A percentile compares a stretch with the other conserved stretches of the same genome.
phyloP scores from a whole-genome alignment of 2,888 invertebrate species.

The Margaritifera margaritifera region DNA sequence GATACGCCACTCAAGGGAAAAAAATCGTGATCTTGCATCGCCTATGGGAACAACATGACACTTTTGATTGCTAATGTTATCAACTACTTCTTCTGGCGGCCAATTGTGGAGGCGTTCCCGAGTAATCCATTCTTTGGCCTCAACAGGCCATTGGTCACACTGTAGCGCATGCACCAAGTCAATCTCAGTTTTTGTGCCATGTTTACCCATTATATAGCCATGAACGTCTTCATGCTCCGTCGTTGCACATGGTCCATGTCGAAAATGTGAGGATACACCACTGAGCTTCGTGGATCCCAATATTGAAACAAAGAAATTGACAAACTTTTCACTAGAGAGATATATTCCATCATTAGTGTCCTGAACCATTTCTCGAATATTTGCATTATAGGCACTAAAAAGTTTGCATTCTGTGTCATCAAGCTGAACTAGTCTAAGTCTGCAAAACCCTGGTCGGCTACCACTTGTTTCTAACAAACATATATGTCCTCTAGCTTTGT shows the following conservation, averaged over 20 bases:
- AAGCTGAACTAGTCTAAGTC: background rate
- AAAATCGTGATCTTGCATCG: constrained; percentile 4
- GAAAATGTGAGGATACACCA: background rate
- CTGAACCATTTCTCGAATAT: background rate
- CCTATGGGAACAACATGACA: constrained; percentile 17
- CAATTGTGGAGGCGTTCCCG: constrained; percentile 11
- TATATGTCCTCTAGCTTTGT: background rate
- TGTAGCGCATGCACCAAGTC: constrained; percentile 8
- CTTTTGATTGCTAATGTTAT: constrained; percentile 2
- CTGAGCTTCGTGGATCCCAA: no score
- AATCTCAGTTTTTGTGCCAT: background rate
- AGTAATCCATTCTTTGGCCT: constrained; percentile 11
- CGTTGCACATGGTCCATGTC: constrained; percentile 10
- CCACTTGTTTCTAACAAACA: background rate
- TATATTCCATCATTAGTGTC: background rate
- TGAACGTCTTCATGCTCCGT: constrained; percentile 1
- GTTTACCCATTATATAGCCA: background rate
- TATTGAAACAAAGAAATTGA: background rate
- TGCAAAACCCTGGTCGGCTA: constrained; percentile 8
- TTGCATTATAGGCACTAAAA: no score
- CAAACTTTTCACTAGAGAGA: constrained; percentile 15
- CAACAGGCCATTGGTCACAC: constrained; percentile 11
- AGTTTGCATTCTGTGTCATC: background rate
- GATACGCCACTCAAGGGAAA: constrained; percentile 12
- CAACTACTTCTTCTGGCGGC: constrained; percentile 2